Conservation (phyloP, 2,797 vertebrate species). For the Amphiprion clarkii region DNA sequence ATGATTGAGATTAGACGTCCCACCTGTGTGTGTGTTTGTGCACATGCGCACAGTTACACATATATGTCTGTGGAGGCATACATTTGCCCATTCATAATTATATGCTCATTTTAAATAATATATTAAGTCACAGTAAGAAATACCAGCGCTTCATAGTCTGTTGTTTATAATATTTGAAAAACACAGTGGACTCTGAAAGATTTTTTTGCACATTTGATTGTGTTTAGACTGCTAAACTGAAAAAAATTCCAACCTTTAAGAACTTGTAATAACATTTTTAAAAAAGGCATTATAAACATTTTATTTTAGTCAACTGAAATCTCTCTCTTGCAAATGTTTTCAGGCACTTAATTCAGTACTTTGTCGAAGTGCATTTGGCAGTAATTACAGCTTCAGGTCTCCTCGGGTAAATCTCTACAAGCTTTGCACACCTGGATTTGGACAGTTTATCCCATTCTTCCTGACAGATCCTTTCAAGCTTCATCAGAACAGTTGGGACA, state of each 20-base stretch:
- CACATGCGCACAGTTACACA: neutral
- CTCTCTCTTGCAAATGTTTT: too few relatives aligned
- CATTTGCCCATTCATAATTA: neutral
- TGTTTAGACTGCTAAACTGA: too few relatives aligned
- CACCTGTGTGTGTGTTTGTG: conserved; percentile 51
- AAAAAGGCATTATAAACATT: too few relatives aligned
- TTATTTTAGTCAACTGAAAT: too few relatives aligned
- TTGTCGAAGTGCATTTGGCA: neutral
- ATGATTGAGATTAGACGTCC: conserved; percentile 28
- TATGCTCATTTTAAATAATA: conserved; percentile 16
- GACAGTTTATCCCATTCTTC: neutral
- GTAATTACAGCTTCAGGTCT: neutral
- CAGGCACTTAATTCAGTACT: too few relatives aligned
- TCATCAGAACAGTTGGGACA: neutral
- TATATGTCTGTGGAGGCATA: neutral
- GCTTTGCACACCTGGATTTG: neutral
- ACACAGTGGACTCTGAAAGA: neutral
- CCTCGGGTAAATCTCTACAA: neutral
- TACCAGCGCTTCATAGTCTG: neutral
- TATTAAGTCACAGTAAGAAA: neutral
- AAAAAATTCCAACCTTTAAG: too few relatives aligned
- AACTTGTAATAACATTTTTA: too few relatives aligned
- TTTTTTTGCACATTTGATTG: too few relatives aligned
- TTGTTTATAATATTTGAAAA: neutral
- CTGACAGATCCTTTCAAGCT: neutral